Evolutionary conservation across 2,113 vertebrate species (phyloP).

Genomic region (Burhinus bistriatus): DNA sequence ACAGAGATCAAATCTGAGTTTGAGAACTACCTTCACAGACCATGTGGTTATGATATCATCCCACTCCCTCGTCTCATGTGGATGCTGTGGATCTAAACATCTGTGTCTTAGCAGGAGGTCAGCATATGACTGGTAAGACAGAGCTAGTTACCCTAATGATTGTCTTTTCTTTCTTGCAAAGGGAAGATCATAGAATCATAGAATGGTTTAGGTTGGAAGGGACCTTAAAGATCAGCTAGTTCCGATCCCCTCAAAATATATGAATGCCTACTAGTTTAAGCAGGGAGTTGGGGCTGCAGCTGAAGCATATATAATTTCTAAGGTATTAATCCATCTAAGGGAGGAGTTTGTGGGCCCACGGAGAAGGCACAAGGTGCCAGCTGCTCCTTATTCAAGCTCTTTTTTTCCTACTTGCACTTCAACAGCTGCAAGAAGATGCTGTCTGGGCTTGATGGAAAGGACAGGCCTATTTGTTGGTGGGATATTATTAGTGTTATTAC

Average conservation of each 20-base stretch:
- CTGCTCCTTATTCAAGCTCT: slow-evolving; percentile 10
- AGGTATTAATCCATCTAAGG: not conserved
- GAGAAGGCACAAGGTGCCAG: slow-evolving; percentile 1
- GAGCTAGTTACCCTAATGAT: not conserved
- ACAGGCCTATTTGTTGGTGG: not conserved
- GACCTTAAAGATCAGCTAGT: no score
- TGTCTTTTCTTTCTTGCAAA: not conserved
- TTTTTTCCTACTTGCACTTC: not conserved
- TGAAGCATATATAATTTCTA: not conserved
- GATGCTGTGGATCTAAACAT: not conserved
- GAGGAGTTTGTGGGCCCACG: not conserved
- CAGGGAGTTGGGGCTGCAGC: not conserved
- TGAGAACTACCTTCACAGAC: not conserved
- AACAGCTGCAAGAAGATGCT: slow-evolving; percentile 33
- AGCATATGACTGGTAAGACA: not conserved
- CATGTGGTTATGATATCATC: not conserved
- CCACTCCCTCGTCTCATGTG: not conserved
- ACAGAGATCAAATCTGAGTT: not conserved
- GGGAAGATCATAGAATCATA: not conserved
- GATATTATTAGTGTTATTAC: not conserved
- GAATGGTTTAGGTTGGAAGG: no score
- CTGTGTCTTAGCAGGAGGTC: not conserved
- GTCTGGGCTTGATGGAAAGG: not conserved
- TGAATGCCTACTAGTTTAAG: not conserved
- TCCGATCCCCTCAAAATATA: not conserved